Base-by-base conservation (phyloP, 2,797 vertebrate genomes). In the Yasuhikotakia modesta region DNA sequence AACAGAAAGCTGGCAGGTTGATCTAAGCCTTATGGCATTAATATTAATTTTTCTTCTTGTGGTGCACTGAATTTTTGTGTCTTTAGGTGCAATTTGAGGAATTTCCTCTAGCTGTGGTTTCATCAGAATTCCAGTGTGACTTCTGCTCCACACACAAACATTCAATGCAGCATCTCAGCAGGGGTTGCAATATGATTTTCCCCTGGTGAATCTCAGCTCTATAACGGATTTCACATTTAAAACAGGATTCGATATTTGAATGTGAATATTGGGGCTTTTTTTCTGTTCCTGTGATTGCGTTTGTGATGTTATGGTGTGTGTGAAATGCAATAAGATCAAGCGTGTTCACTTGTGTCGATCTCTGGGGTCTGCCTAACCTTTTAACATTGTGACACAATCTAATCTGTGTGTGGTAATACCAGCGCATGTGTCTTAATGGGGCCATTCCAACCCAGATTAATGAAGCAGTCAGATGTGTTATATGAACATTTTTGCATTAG, bases 351-450 rank as follows among this genome's bases (percentile, higher is more conserved):
- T 83, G 84, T 85, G 87, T 83, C 83, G 85, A 88, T 91, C 90
- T 89, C 90, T 83, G 68, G 87, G 87, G 90, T 85, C 88, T 88
- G 87, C 77, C 32, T 76, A 85, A 87, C 88, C 83, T 89, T 89
- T 81, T 24, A 73, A 84, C 87, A 88, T 90, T 83, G 84, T 85
- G 80, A 88, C 88, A 88, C 89, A 88, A 88, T 91, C 87, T 90
- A 91, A 92, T 92, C 90, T 91, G 82, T 90, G 83, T 84, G 86
- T 86, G 88, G 88, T 91, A 89, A 92, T 92, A 91, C 92, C 89
- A 85, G 86, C 45, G 86, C 89, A 90, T 93, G 85, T 90, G 87
- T 87, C 89, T 88, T 92, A 92, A 93, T 92, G 91, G 90, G 91
- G 88, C 83, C 48, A 68, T 86, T 79, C 66, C 70, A 71, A 87